A percentile compares a stretch with the other conserved stretches of the same genome.
Conservation (phyloP, 1,140 invertebrate species). For the Maconellicoccus hirsutus region DNA sequence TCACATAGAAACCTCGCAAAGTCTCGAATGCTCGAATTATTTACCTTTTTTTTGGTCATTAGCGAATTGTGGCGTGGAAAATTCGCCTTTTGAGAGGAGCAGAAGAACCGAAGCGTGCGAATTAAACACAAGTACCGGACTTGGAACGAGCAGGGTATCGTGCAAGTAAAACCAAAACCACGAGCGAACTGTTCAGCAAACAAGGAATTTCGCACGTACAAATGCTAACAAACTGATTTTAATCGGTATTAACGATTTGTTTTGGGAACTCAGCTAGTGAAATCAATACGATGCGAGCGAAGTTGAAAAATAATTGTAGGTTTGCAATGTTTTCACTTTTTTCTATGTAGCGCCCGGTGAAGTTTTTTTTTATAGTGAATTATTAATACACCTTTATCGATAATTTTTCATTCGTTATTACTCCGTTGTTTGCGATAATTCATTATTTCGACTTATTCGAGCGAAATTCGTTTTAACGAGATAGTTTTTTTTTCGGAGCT, state of each 20-base stretch:
- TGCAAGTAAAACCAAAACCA: no score
- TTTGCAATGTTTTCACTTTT: neutral
- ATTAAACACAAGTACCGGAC: no score
- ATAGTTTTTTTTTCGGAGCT: neutral
- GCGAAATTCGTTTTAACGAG: conserved; percentile 8
- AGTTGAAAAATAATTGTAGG: neutral
- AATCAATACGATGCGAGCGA: neutral
- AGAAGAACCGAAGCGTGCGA: no score
- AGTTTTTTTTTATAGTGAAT: neutral
- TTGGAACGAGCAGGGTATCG: no score
- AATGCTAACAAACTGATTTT: conserved; percentile 1
- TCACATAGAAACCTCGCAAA: no score
- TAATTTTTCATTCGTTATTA: conserved; percentile 10
- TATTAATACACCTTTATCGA: conserved; percentile 1
- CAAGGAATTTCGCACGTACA: neutral
- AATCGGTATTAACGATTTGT: neutral
- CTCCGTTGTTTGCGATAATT: neutral
- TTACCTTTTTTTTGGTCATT: no score
- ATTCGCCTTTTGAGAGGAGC: no score
- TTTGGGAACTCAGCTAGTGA: neutral
- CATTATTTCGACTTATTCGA: conserved; percentile 5
- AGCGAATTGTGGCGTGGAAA: no score
- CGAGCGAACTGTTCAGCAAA: no score
- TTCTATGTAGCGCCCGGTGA: neutral
- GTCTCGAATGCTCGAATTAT: no score